phyloP scores from a whole-genome alignment of 1,140 invertebrate genomes.

The Manduca sexta region DNA sequence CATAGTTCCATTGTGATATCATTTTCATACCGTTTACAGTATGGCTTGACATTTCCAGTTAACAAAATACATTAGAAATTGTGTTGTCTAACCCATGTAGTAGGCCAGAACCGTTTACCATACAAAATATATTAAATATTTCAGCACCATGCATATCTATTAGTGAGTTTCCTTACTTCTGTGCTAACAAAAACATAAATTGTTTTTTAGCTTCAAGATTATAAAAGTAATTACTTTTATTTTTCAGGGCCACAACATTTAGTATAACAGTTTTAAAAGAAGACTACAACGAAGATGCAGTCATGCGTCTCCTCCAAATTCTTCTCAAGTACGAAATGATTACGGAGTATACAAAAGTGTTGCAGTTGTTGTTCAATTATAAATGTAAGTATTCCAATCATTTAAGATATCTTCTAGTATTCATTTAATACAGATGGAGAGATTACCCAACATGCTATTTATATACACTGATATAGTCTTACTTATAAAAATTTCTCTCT shows the following conservation, averaged over 20 bases:
- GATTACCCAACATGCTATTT: background rate
- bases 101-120: too few species aligned
- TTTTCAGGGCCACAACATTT: constrained; percentile 49
- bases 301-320: constrained; percentile 43
- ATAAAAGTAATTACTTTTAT: constrained; percentile 1
- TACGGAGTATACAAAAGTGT: constrained; percentile 46
- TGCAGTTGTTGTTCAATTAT: constrained; percentile 55
- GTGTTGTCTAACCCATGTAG: too few species aligned
- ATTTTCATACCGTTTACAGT: too few species aligned
- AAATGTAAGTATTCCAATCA: constrained; percentile 43
- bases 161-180: background rate
- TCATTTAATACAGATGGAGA: background rate
- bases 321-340: constrained; percentile 58
- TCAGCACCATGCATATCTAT: background rate
- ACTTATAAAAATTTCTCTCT: too few species aligned
- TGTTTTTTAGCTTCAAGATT: too few species aligned
- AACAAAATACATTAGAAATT: too few species aligned
- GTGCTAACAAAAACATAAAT: background rate
- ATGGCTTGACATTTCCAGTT: too few species aligned
- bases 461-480: background rate
- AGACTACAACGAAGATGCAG: constrained; percentile 61
- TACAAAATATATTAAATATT: background rate
- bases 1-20: too few species aligned
- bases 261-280: constrained; percentile 41
- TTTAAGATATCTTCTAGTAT: too few species aligned